A percentile compares a stretch with the other conserved stretches of the same genome.
Conservation (phyloP, 2,113 vertebrate species). For the Catharus fuscescens region DNA sequence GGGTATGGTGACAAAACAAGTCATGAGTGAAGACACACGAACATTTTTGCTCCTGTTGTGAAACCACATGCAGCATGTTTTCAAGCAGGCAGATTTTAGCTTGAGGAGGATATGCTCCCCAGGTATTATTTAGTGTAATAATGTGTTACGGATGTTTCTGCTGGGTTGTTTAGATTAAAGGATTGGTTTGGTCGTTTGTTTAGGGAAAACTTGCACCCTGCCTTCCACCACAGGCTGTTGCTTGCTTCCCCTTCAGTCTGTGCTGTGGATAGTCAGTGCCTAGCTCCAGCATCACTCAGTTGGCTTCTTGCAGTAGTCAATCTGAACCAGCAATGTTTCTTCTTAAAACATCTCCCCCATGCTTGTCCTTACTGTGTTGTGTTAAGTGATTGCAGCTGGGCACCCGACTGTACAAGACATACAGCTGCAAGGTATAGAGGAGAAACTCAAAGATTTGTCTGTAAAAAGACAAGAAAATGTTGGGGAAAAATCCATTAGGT, state of each 20-base stretch:
- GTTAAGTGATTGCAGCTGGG: background rate
- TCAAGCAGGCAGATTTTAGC: conserved; percentile 22
- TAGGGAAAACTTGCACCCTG: background rate
- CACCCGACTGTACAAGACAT: background rate
- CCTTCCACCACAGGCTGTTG: background rate
- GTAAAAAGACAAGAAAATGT: background rate
- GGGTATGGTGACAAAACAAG: conserved; percentile 41
- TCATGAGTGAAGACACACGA: conserved; percentile 52
- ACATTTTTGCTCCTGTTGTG: conserved; percentile 46
- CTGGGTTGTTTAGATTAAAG: conserved; percentile 43
- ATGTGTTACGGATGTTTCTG: background rate
- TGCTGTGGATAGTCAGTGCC: background rate
- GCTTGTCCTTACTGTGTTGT: background rate
- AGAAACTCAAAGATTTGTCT: background rate
- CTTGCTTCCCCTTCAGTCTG: background rate
- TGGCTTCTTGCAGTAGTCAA: background rate
- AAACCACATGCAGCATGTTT: conserved; percentile 31
- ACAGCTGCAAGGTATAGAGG: background rate
- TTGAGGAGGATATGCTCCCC: background rate
- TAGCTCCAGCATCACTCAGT: background rate
- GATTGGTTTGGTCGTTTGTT: conserved; percentile 13
- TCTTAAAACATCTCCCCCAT: background rate
- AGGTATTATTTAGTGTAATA: conserved; percentile 60
- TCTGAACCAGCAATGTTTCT: background rate
- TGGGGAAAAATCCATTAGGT: background rate